Percentiles rank a stretch among this genome's conserved stretches.
Evolutionary conservation across 2,797 vertebrate species (phyloP).

Genomic region (Leuciscus waleckii): DNA sequence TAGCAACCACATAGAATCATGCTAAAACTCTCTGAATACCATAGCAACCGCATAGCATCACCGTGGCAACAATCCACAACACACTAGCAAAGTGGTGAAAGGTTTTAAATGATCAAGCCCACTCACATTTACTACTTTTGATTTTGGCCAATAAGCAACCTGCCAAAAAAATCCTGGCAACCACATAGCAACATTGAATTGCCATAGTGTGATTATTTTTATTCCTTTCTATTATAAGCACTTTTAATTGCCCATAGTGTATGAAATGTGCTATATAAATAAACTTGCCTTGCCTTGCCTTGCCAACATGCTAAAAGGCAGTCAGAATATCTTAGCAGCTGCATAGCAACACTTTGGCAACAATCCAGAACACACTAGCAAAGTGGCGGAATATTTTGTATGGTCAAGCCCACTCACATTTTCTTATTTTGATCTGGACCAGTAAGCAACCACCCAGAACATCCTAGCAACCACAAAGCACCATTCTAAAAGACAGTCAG

Average conservation of each 20-base stretch:
- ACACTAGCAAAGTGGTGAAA: not conserved
- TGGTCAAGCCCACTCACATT: not conserved
- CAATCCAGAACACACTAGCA: not conserved
- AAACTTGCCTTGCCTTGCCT: too few relatives aligned
- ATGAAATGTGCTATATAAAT: too few relatives aligned
- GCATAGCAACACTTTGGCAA: not conserved
- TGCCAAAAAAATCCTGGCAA: too few relatives aligned
- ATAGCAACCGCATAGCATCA: not conserved
- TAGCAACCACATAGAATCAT: not conserved
- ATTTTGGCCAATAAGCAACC: too few relatives aligned
- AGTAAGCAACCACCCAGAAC: not conserved
- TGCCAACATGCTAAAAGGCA: not conserved
- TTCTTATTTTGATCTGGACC: not conserved
- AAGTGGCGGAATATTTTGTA: not conserved
- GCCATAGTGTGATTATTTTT: too few relatives aligned
- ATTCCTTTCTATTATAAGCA: too few relatives aligned
- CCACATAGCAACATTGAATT: too few relatives aligned
- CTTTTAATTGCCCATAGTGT: too few relatives aligned
- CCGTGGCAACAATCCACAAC: not conserved
- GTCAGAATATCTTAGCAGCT: not conserved
- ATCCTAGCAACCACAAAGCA: not conserved
- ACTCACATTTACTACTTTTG: not conserved
- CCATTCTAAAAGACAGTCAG: not conserved
- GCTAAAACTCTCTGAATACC: too few relatives aligned
- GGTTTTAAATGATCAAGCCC: not conserved